A percentile compares a stretch with the other conserved stretches of the same genome.
Conservation (phyloP, 2,888 invertebrate species). For the Leucophora obtusa region DNA sequence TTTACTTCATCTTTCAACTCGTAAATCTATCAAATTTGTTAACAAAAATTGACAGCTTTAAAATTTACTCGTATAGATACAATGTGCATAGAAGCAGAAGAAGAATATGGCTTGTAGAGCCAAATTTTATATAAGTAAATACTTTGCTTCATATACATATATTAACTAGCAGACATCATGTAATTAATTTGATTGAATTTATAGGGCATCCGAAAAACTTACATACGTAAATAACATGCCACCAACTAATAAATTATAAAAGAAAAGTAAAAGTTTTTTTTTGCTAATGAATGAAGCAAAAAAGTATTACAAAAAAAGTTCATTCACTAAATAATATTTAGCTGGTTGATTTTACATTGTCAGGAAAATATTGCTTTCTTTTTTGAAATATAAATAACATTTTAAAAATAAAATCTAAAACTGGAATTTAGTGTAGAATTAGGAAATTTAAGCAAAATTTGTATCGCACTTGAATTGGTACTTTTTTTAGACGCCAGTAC, state of each 20-base stretch:
- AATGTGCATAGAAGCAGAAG: neutral
- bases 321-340: no score
- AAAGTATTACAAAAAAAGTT: neutral
- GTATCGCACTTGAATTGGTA: no score
- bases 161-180: slow-evolving; percentile 14
- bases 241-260: slow-evolving; percentile 39
- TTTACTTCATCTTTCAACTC: slow-evolving; percentile 40
- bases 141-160: neutral
- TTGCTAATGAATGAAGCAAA: neutral
- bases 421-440: no score
- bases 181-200: slow-evolving; percentile 60
- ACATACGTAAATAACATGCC: slow-evolving; percentile 33
- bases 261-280: neutral
- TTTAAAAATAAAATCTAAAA: no score
- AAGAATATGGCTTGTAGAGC: neutral
- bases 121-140: neutral
- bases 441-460: no score
- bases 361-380: no score
- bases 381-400: no score
- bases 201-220: slow-evolving; percentile 43
- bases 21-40: slow-evolving; percentile 57
- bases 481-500: no score
- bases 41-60: slow-evolving; percentile 49
- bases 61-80: slow-evolving; percentile 14
- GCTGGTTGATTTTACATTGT: no score